Percentiles rank a stretch among this genome's conserved stretches.
phyloP scores from a whole-genome alignment of 2,113 vertebrate species.

The Alouatta palliata region DNA sequence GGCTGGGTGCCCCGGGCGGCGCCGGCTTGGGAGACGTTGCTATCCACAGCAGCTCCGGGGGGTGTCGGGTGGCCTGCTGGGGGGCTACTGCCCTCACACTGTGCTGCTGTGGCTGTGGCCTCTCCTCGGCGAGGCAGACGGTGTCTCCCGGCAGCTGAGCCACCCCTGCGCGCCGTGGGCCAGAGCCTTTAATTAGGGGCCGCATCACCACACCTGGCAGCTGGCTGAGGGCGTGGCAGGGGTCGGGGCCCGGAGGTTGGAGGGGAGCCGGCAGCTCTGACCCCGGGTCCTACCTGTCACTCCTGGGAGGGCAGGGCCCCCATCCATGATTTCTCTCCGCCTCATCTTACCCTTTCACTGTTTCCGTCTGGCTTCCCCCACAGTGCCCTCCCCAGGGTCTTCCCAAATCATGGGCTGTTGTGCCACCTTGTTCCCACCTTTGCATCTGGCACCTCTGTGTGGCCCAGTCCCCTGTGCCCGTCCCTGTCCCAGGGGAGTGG shows the following conservation, averaged over 20 bases:
- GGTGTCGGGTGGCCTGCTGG: background rate
- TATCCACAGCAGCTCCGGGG: accelerated
- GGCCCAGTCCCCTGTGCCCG: background rate
- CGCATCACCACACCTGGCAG: no score
- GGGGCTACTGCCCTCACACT: background rate
- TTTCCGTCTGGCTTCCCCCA: background rate
- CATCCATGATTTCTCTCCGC: background rate
- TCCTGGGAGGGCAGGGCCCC: background rate
- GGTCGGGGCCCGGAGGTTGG: accelerated
- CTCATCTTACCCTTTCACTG: accelerated
- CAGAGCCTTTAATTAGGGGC: no score
- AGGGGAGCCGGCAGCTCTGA: background rate
- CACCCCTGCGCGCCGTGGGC: accelerated
- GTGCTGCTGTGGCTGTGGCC: no score
- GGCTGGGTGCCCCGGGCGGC: accelerated
- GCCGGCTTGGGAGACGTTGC: background rate
- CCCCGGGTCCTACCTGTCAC: accelerated
- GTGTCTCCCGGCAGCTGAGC: background rate
- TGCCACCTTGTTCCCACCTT: background rate
- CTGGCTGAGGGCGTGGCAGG: no score
- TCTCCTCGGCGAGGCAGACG: background rate
- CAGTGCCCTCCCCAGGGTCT: background rate
- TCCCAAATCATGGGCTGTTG: background rate
- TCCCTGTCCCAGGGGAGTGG: background rate
- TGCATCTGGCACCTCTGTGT: background rate